Conservation (phyloP, 2,797 vertebrate species). For the Sarcophilus harrisii region DNA sequence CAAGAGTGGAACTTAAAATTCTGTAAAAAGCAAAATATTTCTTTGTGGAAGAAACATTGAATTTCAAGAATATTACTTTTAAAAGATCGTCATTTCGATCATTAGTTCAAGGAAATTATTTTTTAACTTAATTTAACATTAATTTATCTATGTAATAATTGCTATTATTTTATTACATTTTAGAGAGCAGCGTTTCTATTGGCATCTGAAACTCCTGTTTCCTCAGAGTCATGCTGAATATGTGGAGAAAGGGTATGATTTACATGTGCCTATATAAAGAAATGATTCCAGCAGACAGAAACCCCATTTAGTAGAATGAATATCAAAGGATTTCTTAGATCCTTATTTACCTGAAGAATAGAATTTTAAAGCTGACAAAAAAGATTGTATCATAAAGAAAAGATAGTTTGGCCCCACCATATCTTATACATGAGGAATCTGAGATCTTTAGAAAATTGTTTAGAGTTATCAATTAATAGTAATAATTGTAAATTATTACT, state of each 20-base stretch:
- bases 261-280: slow-evolving; percentile 4
- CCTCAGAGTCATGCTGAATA: slow-evolving; percentile 92
- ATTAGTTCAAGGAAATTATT: slow-evolving; percentile 41
- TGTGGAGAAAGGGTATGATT: slow-evolving; percentile 89
- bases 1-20: slow-evolving; percentile 25
- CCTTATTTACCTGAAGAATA: background rate
- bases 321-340: background rate
- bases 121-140: background rate
- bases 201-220: slow-evolving; percentile 95
- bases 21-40: slow-evolving; percentile 31
- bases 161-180: slow-evolving; percentile 74
- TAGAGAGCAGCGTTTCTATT: slow-evolving; percentile 92
- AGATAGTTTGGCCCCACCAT: background rate
- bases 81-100: slow-evolving; percentile 30
- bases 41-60: slow-evolving; percentile 28
- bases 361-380: background rate
- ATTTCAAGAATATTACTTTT: slow-evolving; percentile 37
- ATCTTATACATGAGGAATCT: background rate
- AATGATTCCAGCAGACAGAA: slow-evolving; percentile 13
- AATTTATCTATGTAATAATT: background rate
- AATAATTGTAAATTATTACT: no score
- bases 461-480: no score
- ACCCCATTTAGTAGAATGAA: background rate
- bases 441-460: background rate
- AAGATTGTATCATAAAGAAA: background rate